Evolutionary conservation across 2,888 invertebrate species (phyloP).

Genomic region (Morpho achilles): DNA sequence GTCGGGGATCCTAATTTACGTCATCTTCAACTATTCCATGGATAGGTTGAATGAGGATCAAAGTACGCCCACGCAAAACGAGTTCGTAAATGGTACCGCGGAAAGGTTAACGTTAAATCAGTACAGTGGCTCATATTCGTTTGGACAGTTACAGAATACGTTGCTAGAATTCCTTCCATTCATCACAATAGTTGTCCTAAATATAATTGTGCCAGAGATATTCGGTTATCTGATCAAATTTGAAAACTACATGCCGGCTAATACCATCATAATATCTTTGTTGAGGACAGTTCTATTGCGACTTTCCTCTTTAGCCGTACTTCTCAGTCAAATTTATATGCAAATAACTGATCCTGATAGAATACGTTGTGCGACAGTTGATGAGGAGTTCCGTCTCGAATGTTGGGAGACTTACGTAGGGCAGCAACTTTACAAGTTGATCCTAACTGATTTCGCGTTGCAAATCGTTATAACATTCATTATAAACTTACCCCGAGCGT

Average conservation of each 20-base stretch:
- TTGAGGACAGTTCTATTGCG: constrained; percentile 87
- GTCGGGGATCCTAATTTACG: constrained; percentile 82
- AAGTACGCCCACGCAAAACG: constrained; percentile 3
- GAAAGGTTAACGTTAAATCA: constrained; percentile 30
- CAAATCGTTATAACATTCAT: constrained; percentile 87
- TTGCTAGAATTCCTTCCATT: constrained; percentile 88
- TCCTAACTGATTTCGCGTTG: constrained; percentile 87
- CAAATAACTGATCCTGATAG: constrained; percentile 47
- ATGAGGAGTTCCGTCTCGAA: constrained; percentile 39
- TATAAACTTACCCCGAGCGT: constrained; percentile 86
- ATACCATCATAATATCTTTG: constrained; percentile 83
- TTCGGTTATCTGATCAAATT: constrained; percentile 85
- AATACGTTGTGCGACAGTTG: constrained; percentile 21
- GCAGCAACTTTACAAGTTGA: constrained; percentile 90
- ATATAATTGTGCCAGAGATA: constrained; percentile 86
- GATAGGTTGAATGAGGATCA: constrained; percentile 41
- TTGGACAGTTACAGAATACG: constrained; percentile 65
- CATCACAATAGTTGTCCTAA: constrained; percentile 86
- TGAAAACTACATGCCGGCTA: constrained; percentile 86
- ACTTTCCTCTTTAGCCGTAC: constrained; percentile 85
- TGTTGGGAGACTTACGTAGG: constrained; percentile 96
- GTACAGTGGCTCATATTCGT: constrained; percentile 40
- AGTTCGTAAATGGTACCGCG: constrained; percentile 33
- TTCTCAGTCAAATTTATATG: constrained; percentile 83
- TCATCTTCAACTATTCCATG: constrained; percentile 80